Conservation (phyloP, 2,113 vertebrate genomes). For the Atrichornis clamosus region DNA sequence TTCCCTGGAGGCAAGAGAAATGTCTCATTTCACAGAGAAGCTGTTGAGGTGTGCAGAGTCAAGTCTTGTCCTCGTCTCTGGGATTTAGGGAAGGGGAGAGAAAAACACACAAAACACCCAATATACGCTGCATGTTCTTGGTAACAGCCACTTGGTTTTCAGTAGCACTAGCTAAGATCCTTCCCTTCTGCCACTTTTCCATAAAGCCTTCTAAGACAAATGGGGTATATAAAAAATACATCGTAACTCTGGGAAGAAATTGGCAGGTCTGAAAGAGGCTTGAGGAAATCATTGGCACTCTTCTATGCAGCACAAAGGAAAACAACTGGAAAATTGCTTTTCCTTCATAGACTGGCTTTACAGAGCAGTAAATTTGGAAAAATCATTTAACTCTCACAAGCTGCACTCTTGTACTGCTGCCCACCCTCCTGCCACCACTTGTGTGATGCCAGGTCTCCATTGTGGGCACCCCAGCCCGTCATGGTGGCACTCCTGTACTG, state of each 20-base stretch:
- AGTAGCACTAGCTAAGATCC: neutral
- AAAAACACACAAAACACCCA: neutral
- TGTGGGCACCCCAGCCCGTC: rapidly evolving
- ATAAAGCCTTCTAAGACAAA: neutral
- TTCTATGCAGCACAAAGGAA: neutral
- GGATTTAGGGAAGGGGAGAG: neutral
- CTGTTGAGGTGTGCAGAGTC: neutral
- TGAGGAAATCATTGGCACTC: neutral
- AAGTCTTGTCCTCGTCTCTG: neutral
- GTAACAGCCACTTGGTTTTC: neutral
- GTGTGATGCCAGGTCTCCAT: neutral
- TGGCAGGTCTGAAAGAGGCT: neutral
- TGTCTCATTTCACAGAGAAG: neutral
- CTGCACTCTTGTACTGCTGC: neutral
- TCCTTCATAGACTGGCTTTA: neutral
- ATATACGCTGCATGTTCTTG: rapidly evolving
- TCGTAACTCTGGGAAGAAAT: neutral
- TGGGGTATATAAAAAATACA: neutral
- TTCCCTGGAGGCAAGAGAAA: neutral
- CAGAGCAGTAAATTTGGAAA: neutral
- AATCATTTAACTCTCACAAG: neutral
- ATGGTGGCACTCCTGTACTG: rapidly evolving
- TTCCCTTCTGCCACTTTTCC: neutral
- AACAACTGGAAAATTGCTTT: neutral
- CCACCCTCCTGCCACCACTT: neutral